Conservation (phyloP, 2,888 invertebrate genomes). For the Lissocephala sabroskyi region DNA sequence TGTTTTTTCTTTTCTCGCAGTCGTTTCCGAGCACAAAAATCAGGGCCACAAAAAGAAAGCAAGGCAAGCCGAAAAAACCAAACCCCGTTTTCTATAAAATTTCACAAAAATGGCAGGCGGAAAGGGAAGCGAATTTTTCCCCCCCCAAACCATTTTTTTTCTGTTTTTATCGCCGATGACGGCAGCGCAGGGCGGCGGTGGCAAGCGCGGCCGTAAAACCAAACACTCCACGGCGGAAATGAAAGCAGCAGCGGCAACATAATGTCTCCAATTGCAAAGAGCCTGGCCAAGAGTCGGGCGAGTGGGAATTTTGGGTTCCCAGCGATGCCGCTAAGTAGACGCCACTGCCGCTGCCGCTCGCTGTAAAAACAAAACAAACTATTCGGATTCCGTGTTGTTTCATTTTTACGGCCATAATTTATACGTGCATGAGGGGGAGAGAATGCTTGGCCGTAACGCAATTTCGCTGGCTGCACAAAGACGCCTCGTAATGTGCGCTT, state of each 20-base stretch:
- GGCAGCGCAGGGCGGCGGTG: conserved; percentile 4
- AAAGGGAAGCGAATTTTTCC: conserved; percentile 53
- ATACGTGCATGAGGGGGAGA: conserved; percentile 20
- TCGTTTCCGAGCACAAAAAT: conserved; percentile 19
- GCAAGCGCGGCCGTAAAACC: conserved; percentile 53
- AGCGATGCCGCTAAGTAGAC: conserved; percentile 15
- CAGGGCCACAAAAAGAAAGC: conserved; percentile 26
- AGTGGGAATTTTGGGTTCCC: neutral
- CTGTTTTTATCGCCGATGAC: conserved; percentile 29
- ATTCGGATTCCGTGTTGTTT: conserved; percentile 14
- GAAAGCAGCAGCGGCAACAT: conserved; percentile 52
- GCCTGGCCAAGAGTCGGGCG: conserved; percentile 3
- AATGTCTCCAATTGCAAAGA: conserved; percentile 35
- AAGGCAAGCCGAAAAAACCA: conserved; percentile 20
- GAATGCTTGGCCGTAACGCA: conserved; percentile 23
- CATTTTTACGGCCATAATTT: conserved; percentile 56
- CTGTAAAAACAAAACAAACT: neutral
- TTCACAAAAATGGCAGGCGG: conserved; percentile 49
- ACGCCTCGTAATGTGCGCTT: conserved; percentile 28
- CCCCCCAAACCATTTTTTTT: too few relatives aligned
- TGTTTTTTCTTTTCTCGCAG: conserved; percentile 40
- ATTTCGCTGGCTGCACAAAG: neutral
- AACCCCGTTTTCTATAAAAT: conserved; percentile 39
- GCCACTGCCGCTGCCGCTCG: neutral
- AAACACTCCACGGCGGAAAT: conserved; percentile 43